Evolutionary conservation across 2,888 invertebrate species (phyloP), one percentile per base, ranked within the genome.

Genomic region (Ornithoptera priamus): DNA sequence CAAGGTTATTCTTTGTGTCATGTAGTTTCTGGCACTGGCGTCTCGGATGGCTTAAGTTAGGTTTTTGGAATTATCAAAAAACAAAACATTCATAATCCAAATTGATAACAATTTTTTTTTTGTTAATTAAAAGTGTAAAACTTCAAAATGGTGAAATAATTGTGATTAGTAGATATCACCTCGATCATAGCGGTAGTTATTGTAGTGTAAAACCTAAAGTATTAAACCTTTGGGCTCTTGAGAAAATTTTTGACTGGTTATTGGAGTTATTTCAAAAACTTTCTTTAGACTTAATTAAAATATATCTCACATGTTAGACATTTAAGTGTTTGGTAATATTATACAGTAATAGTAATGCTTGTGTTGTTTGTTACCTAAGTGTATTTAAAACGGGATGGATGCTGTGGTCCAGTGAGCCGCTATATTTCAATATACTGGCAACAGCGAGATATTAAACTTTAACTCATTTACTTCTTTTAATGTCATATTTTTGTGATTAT

Each of bases 251-350:
- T 66, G 68, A 70, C 68, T 66, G 61, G 39, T 60, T 46, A 58
- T 7, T 53, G 58, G 61, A 60, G 62, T 30, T 17, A 62, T 62
- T 65, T 65, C 62, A 65, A 62, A 65, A 65, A 65, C 63, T 72
- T 70, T 72, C 72, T 70, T 68, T 65, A 60, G 68, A 68, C 68
- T 68, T n/a, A 65, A 62, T 42, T 62, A 65, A 70, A 50, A 15
- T 53, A 53, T 53, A n/a, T 66, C 66, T 67, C 66, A 67, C 63
- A 59, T 60, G 66, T 66, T 70, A 71, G 71, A 36, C 69, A 0
- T 39, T 39, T 75, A 75, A 75, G 74, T 74, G 74, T 75, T 75
- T 70, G 74, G 59, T 74, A 75, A 72, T 72, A 71, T 73, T 74
- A 75, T 74, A 72, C 71, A 70, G 56, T 72, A 74, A 68, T 64